Conservation (phyloP, 2,888 invertebrate genomes). For the Xanthorhoe spadicearia region DNA sequence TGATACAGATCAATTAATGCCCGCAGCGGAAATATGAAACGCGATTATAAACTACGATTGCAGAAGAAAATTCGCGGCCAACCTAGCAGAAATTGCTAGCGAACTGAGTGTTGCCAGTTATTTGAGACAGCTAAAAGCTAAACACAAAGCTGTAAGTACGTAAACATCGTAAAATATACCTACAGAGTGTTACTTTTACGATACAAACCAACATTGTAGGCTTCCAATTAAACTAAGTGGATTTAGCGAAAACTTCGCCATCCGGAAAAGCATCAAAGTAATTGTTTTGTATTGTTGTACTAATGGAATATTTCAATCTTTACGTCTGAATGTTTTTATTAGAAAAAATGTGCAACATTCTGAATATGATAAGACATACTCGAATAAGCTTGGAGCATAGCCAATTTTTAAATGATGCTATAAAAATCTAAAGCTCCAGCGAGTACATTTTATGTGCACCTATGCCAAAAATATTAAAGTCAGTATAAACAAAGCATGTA, state of each 20-base stretch:
- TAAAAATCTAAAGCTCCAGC: slow-evolving; percentile 76
- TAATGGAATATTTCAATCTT: slow-evolving; percentile 25
- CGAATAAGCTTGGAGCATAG: slow-evolving; percentile 67
- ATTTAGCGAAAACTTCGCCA: slow-evolving; percentile 25
- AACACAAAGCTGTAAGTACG: slow-evolving; percentile 68
- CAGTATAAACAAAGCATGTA: slow-evolving; percentile 62
- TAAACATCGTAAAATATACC: slow-evolving; percentile 67
- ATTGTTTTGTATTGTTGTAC: slow-evolving; percentile 24
- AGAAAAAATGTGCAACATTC: slow-evolving; percentile 60
- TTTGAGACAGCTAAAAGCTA: slow-evolving; percentile 62
- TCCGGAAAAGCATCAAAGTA: slow-evolving; percentile 29
- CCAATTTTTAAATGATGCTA: slow-evolving; percentile 74
- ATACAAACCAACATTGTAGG: slow-evolving; percentile 35
- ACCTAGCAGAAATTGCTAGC: slow-evolving; percentile 56
- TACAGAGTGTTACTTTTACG: slow-evolving; percentile 65
- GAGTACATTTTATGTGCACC: slow-evolving; percentile 64
- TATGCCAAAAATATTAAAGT: slow-evolving; percentile 69
- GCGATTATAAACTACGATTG: slow-evolving; percentile 8
- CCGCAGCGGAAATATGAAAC: background rate
- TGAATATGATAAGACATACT: slow-evolving; percentile 65
- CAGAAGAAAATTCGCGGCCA: slow-evolving; percentile 26
- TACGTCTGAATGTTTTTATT: slow-evolving; percentile 13
- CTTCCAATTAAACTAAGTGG: slow-evolving; percentile 45
- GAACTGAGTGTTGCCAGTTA: slow-evolving; percentile 63
- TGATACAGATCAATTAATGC: slow-evolving; percentile 24